Conservation (phyloP, 2,888 invertebrate genomes). For the Camptogramma bilineatum region DNA sequence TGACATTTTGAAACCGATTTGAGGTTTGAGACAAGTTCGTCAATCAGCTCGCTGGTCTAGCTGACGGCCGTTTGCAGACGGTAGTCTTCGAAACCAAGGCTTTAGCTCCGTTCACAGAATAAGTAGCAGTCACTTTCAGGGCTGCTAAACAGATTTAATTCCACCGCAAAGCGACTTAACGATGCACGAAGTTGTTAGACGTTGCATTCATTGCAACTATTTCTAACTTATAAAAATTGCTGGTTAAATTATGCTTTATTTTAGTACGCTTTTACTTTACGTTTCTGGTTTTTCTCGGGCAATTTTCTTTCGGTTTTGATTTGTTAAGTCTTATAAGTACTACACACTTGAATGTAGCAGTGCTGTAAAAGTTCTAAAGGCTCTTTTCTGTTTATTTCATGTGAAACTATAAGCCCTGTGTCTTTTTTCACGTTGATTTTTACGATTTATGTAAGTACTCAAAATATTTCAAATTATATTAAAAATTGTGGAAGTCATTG, state of each 20-base stretch:
- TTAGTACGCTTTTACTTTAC: background rate
- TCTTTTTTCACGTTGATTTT: too few relatives aligned
- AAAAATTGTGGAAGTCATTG: too few relatives aligned
- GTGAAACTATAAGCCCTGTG: too few relatives aligned
- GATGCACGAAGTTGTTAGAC: conserved; percentile 25
- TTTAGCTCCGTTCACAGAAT: conserved; percentile 9
- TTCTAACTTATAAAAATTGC: conserved; percentile 18
- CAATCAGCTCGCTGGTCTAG: too few relatives aligned
- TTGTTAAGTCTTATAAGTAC: too few relatives aligned
- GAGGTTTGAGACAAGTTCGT: background rate
- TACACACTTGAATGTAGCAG: too few relatives aligned
- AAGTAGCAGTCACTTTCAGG: conserved; percentile 13
- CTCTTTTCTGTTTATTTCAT: too few relatives aligned
- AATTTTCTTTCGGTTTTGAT: background rate
- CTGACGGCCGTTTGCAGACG: background rate
- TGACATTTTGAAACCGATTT: too few relatives aligned
- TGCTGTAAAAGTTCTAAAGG: too few relatives aligned
- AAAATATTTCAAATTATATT: too few relatives aligned
- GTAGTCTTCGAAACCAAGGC: background rate
- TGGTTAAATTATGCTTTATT: conserved; percentile 4
- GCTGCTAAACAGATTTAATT: conserved; percentile 27
- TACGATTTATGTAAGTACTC: too few relatives aligned
- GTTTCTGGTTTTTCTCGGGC: background rate
- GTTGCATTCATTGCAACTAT: conserved; percentile 17
- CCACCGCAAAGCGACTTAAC: conserved; percentile 29